These are phyloP conservation scores for Rhingia rostrata DNA, from an alignment of 2,888 invertebrate genomes.

Conservation along the genomic window DNA sequence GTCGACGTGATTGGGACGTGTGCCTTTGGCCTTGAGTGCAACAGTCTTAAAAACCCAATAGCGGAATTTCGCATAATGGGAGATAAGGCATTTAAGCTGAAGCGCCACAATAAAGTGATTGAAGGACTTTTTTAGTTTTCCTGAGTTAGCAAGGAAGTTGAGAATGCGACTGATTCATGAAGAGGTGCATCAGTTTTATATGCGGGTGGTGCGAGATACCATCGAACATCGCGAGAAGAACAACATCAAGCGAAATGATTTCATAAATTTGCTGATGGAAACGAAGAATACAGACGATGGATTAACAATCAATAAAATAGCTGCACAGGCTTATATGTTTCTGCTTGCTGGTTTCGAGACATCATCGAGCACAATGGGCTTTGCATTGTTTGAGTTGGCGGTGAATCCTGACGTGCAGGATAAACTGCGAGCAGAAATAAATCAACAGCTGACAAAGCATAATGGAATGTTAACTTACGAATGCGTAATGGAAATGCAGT, in stretches of 20 bases:
- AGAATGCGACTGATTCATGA: conserved; percentile 75
- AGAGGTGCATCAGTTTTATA: conserved; percentile 78
- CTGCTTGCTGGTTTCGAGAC: conserved; percentile 85
- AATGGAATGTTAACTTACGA: conserved; percentile 83
- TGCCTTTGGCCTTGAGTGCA: conserved; percentile 84
- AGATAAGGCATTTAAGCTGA: conserved; percentile 69
- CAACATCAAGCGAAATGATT: conserved; percentile 83
- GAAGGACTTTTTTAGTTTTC: conserved; percentile 76
- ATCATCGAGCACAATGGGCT: conserved; percentile 83
- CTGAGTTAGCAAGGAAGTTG: conserved; percentile 75
- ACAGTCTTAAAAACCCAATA: conserved; percentile 81
- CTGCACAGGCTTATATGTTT: conserved; percentile 85
- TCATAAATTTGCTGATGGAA: conserved; percentile 83
- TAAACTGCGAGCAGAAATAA: conserved; percentile 82
- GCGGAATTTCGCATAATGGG: conserved; percentile 80
- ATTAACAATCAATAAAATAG: conserved; percentile 81
- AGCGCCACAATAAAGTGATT: conserved; percentile 73
- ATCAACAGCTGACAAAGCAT: conserved; percentile 78
- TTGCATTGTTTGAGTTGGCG: conserved; percentile 84
- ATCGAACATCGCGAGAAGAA: conserved; percentile 81
- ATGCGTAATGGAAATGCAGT: conserved; percentile 83
- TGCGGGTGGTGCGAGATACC: conserved; percentile 82
- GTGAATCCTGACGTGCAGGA: conserved; percentile 83
- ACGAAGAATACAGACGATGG: conserved; percentile 80
- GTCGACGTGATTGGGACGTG: conserved; percentile 84